Conservation (phyloP, 2,113 vertebrate genomes). For the Scomber colias region DNA sequence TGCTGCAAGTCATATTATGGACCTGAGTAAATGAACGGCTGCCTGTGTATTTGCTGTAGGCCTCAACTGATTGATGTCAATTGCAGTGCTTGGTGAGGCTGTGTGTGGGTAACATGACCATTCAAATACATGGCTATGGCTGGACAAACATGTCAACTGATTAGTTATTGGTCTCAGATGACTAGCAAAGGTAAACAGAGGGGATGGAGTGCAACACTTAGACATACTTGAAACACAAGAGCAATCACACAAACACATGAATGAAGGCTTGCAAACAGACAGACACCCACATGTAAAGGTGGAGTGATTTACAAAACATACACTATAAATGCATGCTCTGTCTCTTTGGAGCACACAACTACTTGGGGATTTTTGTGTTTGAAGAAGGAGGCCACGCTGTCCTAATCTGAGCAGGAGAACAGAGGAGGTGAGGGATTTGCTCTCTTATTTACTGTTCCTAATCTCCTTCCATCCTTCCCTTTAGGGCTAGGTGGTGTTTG, state of each 20-base stretch:
- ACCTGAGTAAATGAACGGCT: constrained; percentile 7
- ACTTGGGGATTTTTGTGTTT: constrained; percentile 63
- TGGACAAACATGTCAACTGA: constrained; percentile 65
- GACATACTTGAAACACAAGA: constrained; percentile 61
- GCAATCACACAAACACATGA: constrained; percentile 28
- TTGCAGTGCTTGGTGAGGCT: constrained; percentile 15
- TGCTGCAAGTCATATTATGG: constrained; percentile 7
- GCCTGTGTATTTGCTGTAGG: constrained; percentile 18
- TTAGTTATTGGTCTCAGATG: constrained; percentile 66
- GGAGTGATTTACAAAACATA: constrained; percentile 47
- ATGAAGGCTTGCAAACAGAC: constrained; percentile 11
- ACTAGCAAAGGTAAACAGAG: constrained; percentile 49
- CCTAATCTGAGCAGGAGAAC: constrained; percentile 48
- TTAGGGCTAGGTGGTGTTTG: constrained; percentile 7
- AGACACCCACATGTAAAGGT: neutral
- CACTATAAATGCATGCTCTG: constrained; percentile 8
- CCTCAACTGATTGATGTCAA: constrained; percentile 56
- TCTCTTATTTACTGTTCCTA: neutral
- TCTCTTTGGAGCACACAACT: constrained; percentile 10
- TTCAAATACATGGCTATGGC: constrained; percentile 65
- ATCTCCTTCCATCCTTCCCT: constrained; percentile 20
- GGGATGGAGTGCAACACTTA: constrained; percentile 56
- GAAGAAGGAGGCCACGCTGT: constrained; percentile 52
- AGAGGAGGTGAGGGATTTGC: constrained; percentile 39
- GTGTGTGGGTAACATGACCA: constrained; percentile 19